Evolutionary conservation across 2,888 invertebrate species (phyloP).

Genomic region (Acrobasis consociella): DNA sequence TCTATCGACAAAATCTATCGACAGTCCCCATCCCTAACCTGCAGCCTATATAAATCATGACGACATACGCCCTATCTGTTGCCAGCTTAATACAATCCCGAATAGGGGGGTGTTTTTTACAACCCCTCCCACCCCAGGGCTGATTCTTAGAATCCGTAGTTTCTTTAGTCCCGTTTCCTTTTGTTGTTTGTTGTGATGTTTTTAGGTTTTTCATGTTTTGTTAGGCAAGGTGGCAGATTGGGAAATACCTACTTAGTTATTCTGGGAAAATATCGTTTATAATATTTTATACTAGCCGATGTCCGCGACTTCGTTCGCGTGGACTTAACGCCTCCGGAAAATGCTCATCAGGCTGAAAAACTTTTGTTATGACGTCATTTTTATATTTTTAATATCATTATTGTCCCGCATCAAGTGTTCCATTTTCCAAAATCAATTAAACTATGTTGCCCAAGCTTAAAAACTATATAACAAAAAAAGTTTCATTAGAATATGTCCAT

Average conservation of each 20-base stretch:
- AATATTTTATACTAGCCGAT: too few species aligned
- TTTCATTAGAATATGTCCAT: too few species aligned
- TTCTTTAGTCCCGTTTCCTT: slow-evolving; percentile 21
- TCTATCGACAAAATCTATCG: slow-evolving; percentile 35
- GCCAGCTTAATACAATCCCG: slow-evolving; percentile 78
- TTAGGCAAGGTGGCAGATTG: background rate
- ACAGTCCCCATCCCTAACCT: slow-evolving; percentile 50
- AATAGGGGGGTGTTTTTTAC: slow-evolving; percentile 55
- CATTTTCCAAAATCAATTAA: too few species aligned
- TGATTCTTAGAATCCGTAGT: slow-evolving; percentile 17
- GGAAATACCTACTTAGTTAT: background rate
- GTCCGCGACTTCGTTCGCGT: too few species aligned
- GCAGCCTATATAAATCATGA: slow-evolving; percentile 75
- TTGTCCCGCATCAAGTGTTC: too few species aligned
- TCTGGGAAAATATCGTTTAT: background rate
- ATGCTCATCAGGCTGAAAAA: too few species aligned
- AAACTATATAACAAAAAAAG: too few species aligned
- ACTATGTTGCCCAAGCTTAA: too few species aligned
- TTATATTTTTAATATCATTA: too few species aligned
- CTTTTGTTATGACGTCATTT: too few species aligned
- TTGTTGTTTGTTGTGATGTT: slow-evolving; percentile 18
- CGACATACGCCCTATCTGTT: slow-evolving; percentile 80
- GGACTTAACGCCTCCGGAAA: too few species aligned
- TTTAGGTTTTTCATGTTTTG: background rate
- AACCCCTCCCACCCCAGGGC: slow-evolving; percentile 36